Percentiles rank a stretch among this genome's conserved stretches.
Conservation (phyloP, 1,140 invertebrate species). For the Euura lappo region DNA sequence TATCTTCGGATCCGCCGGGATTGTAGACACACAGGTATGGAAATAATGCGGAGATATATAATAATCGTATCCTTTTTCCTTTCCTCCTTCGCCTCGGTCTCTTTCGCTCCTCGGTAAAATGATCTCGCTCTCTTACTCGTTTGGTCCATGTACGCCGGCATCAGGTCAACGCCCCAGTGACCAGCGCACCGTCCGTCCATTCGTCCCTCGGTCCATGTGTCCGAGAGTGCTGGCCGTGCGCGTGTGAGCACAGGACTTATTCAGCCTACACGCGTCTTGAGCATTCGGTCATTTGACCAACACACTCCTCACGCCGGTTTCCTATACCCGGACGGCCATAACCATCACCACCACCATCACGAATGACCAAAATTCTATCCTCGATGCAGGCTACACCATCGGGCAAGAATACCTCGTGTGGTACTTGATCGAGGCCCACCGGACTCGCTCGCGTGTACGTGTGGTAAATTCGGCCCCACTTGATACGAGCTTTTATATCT, state of each 20-base stretch:
- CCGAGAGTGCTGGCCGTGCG: constrained; percentile 17
- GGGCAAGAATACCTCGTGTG: not conserved
- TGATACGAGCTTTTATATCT: no score
- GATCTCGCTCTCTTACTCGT: constrained; percentile 45
- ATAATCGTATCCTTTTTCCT: not conserved
- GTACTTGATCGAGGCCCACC: not conserved
- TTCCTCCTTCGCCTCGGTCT: constrained; percentile 10
- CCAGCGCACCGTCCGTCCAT: constrained; percentile 47
- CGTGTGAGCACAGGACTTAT: constrained; percentile 12
- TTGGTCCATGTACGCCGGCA: constrained; percentile 38
- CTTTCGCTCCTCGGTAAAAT: constrained; percentile 21
- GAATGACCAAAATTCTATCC: not conserved
- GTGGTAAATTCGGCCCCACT: no score
- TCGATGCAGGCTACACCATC: not conserved
- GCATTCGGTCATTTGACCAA: not conserved
- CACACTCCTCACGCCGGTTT: not conserved
- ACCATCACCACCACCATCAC: not conserved
- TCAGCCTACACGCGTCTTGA: constrained; percentile 9
- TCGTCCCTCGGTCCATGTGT: constrained; percentile 15
- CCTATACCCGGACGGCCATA: not conserved
- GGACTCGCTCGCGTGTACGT: not conserved
- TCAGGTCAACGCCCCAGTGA: constrained; percentile 55
- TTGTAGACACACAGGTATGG: no score
- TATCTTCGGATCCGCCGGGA: no score
- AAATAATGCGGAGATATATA: no score